Evolutionary conservation across 2,888 invertebrate genomes (phyloP).

Genomic region (Psylliodes chrysocephalus): DNA sequence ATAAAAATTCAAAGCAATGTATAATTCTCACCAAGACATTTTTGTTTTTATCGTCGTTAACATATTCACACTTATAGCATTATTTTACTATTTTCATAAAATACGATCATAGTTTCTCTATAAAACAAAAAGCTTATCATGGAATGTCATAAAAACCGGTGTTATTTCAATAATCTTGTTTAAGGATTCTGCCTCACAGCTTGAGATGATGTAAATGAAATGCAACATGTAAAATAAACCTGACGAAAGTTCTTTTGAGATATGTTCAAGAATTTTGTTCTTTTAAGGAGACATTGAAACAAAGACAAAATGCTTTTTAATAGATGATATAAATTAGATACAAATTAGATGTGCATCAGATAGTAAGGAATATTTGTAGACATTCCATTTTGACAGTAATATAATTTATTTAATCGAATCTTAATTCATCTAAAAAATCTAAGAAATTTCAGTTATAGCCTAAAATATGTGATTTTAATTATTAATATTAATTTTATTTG

Average conservation of each 20-base stretch:
- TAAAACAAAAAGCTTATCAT: slow-evolving; percentile 25
- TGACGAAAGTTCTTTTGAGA: slow-evolving; percentile 11
- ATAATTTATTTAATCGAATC: too few species aligned
- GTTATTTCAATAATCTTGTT: slow-evolving; percentile 28
- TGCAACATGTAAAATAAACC: slow-evolving; percentile 9
- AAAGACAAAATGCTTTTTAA: slow-evolving; percentile 16
- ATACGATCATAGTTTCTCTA: slow-evolving; percentile 26
- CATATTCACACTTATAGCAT: slow-evolving; percentile 18
- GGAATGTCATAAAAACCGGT: slow-evolving; percentile 29
- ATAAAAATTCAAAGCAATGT: too few species aligned
- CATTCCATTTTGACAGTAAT: too few species aligned
- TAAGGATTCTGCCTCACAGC: slow-evolving; percentile 23
- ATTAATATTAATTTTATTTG: too few species aligned
- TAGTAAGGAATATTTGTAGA: too few species aligned
- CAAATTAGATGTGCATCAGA: slow-evolving; percentile 3
- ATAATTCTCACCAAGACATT: too few species aligned
- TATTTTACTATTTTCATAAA: slow-evolving; percentile 22
- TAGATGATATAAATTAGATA: slow-evolving; percentile 9
- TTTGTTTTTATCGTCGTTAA: slow-evolving; percentile 5
- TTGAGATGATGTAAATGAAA: slow-evolving; percentile 22
- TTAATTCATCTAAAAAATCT: too few species aligned
- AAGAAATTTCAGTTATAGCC: too few species aligned
- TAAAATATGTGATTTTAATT: too few species aligned
- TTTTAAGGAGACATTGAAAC: background rate
- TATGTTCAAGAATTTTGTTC: background rate